A percentile compares a stretch with the other conserved stretches of the same genome.
Conservation (phyloP, 2,113 vertebrate species). For the Hirundichthys speculiger region DNA sequence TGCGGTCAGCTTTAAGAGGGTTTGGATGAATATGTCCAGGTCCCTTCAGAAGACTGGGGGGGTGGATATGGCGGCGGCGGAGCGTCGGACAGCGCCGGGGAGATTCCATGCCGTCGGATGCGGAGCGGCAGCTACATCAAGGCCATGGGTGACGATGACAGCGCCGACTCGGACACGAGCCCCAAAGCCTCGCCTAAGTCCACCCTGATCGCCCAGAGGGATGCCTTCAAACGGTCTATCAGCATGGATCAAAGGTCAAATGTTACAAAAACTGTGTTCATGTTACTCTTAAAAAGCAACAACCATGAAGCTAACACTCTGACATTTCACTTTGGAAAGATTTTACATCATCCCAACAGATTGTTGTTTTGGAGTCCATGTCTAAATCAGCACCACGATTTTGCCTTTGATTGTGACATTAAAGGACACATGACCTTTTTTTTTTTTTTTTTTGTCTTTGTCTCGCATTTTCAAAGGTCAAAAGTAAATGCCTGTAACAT, state of each 20-base stretch:
- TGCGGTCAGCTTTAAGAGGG: neutral
- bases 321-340: too few species aligned
- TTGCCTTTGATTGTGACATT: too few species aligned
- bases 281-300: too few species aligned
- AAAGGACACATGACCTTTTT: too few species aligned
- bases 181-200: conserved; percentile 91
- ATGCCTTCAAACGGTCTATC: conserved; percentile 91
- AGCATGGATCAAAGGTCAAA: conserved; percentile 92
- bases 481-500: too few species aligned
- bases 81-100: conserved; percentile 82
- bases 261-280: neutral
- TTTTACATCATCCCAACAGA: too few species aligned
- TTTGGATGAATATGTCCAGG: conserved; percentile 74
- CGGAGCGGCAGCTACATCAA: conserved; percentile 99
- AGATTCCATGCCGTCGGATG: conserved; percentile 98
- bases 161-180: conserved; percentile 92
- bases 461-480: too few species aligned
- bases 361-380: too few species aligned
- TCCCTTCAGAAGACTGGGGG: conserved; percentile 96
- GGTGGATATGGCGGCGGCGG: conserved; percentile 83
- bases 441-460: too few species aligned
- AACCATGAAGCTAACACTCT: too few species aligned
- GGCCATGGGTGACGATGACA: conserved; percentile 98
- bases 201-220: conserved; percentile 85
- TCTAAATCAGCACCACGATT: too few species aligned